Evolutionary conservation across 2,888 invertebrate species (phyloP).

Genomic region (Stenchaetothrips biformis): DNA sequence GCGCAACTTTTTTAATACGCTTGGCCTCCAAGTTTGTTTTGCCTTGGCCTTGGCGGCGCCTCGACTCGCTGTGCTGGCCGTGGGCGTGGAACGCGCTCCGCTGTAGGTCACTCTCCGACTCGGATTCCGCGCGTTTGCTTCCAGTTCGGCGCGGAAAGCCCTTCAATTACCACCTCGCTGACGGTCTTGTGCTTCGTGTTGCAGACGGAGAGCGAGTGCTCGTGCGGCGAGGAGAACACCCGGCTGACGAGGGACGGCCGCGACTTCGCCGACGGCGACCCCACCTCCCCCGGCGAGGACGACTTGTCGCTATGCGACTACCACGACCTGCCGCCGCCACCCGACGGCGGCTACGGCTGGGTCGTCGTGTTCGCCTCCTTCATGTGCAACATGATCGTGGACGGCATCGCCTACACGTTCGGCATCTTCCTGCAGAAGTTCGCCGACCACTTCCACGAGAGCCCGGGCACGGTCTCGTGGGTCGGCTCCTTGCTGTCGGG

Average conservation of each 20-base stretch:
- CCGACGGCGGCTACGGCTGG: constrained; percentile 90
- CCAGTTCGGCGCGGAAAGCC: no score
- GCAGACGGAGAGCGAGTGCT: constrained; percentile 81
- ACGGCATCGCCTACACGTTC: constrained; percentile 98
- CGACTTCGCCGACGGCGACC: constrained; percentile 59
- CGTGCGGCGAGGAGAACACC: constrained; percentile 72
- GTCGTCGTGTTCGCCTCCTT: constrained; percentile 94
- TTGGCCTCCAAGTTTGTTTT: not conserved
- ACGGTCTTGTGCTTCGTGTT: constrained; percentile 42
- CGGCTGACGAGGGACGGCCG: constrained; percentile 61
- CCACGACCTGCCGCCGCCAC: constrained; percentile 76
- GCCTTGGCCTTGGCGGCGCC: not conserved
- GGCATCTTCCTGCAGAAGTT: constrained; percentile 85
- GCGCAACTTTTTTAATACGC: constrained; percentile 1
- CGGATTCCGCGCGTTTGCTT: no score
- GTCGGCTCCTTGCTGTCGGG: constrained; percentile 93
- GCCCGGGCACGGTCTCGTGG: constrained; percentile 85
- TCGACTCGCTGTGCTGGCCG: not conserved
- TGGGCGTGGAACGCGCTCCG: not conserved
- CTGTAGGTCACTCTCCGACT: not conserved
- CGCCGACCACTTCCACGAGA: constrained; percentile 74
- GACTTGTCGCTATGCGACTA: constrained; percentile 60
- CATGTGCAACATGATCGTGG: constrained; percentile 96
- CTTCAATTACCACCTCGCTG: no score
- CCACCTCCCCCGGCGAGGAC: constrained; percentile 52